Percentiles rank a stretch among this genome's conserved stretches.
phyloP scores from a whole-genome alignment of 2,888 invertebrate species.

The Heliconius ethilla region DNA sequence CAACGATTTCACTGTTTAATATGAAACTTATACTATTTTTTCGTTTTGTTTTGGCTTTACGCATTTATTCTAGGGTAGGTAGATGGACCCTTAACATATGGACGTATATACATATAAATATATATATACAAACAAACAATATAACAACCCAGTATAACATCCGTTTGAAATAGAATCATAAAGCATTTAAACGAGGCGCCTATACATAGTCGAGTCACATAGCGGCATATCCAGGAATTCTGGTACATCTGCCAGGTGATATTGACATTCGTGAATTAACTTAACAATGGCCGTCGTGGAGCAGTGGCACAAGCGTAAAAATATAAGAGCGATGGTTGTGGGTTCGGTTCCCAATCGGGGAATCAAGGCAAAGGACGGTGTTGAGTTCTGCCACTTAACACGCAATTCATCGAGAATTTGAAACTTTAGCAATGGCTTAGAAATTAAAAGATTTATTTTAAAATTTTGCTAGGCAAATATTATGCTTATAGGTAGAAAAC shows the following conservation, averaged over 20 bases:
- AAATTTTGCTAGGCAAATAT: no score
- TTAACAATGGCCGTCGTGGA: not conserved
- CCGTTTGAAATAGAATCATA: slow-evolving; percentile 23
- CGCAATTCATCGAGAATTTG: no score
- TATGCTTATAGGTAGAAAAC: no score
- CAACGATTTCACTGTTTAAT: no score
- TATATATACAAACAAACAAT: not conserved
- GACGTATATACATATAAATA: not conserved
- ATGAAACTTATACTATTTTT: no score
- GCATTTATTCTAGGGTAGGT: no score
- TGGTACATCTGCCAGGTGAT: slow-evolving; percentile 28
- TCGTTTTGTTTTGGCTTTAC: no score
- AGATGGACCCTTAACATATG: not conserved
- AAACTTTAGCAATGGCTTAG: no score
- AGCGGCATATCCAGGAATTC: slow-evolving; percentile 27
- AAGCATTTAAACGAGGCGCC: slow-evolving; percentile 27
- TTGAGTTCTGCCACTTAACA: no score
- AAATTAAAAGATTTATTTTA: no score
- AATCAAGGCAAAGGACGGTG: not conserved
- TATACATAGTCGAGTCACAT: slow-evolving; percentile 25
- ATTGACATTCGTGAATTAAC: slow-evolving; percentile 26
- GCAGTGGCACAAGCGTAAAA: not conserved
- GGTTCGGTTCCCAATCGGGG: not conserved
- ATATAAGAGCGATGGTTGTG: not conserved
- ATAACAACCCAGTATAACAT: slow-evolving; percentile 7